Evolutionary conservation across 2,888 invertebrate genomes (phyloP), one percentile per base, ranked within the genome.

Genomic region (Rhagophthalmus giganteus): DNA sequence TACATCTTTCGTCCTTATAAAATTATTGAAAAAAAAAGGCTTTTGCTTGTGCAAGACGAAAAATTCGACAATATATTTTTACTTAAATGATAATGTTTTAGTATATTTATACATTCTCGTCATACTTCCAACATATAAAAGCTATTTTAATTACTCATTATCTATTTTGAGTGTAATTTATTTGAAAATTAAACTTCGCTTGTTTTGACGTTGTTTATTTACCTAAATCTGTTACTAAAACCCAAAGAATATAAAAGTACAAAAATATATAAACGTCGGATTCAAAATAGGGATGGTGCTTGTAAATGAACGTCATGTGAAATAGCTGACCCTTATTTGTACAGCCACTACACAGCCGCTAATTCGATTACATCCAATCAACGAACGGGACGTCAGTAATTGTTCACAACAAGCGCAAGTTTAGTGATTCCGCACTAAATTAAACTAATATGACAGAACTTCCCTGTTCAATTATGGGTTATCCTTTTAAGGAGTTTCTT

Each of bases 361-460:
- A 73, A 73, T 71, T 65, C 58, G 63, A 70, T 73, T 73, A 73
- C 62, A 63, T 69, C 70, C 73, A 73, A 73, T 73, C 73, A 73
- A 67, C 71, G 65, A 69, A 63, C 66, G 67, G 65, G 68, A 67
- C 63, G 68, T 65, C 62, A 64, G 70, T 73, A 73, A 73, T 72
- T 71, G 73, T 64, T 70, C 67, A 64, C 70, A 73, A 73, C 73
- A 70, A 67, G 63, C 64, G 63, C 66, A 61, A 61, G 59, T 62
- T 58, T 61, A 63, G 61, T 70, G 70, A 71, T 69, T 65, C 64
- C 66, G 67, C 67, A 68, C 65, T 54, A 69, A 67, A 62, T 65
- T 69, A 68, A 70, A 68, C 69, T 68, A 67, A 70, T 61, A 64
- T 65, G 58, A 65, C 66, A 65, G 63, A 62, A 57, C 62, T 66